Evolutionary conservation across 2,888 invertebrate genomes (phyloP).

Genomic region (Cataglyphis rosenhaueri): DNA sequence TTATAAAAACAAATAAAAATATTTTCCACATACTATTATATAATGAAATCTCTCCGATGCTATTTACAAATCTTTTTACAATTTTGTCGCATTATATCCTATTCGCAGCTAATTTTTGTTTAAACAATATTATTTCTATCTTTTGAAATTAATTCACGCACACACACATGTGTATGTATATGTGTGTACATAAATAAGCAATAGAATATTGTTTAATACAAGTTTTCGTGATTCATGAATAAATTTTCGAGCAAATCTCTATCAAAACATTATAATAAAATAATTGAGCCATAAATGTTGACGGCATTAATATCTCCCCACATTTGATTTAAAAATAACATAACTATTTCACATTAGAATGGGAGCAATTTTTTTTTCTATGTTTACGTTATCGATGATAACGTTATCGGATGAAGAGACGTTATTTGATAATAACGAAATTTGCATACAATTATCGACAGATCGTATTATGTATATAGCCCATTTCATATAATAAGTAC

Average conservation of each 20-base stretch:
- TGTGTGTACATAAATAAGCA: not conserved
- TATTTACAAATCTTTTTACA: conserved; percentile 83
- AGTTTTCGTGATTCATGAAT: not conserved
- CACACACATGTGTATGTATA: not conserved
- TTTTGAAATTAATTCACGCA: not conserved
- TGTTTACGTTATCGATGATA: not conserved
- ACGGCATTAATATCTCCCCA: not conserved
- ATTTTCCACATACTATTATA: conserved; percentile 41
- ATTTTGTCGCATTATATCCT: conserved; percentile 46
- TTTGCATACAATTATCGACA: conserved; percentile 22
- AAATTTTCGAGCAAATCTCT: not conserved
- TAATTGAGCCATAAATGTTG: not conserved
- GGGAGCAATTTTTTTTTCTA: not conserved
- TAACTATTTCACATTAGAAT: not conserved
- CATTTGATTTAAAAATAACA: conserved; percentile 15
- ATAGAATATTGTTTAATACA: not conserved
- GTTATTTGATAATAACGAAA: conserved; percentile 28
- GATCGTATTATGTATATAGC: conserved; percentile 31
- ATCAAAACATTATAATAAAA: conserved; percentile 20
- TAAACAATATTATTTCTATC: conserved; percentile 4
- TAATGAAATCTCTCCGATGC: conserved; percentile 64
- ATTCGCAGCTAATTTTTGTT: not conserved
- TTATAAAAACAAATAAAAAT: conserved; percentile 41
- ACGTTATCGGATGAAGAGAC: conserved; percentile 22
- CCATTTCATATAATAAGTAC: conserved; percentile 32